phyloP scores from a whole-genome alignment of 2,888 invertebrate genomes.

The Sarcophaga rosellei region DNA sequence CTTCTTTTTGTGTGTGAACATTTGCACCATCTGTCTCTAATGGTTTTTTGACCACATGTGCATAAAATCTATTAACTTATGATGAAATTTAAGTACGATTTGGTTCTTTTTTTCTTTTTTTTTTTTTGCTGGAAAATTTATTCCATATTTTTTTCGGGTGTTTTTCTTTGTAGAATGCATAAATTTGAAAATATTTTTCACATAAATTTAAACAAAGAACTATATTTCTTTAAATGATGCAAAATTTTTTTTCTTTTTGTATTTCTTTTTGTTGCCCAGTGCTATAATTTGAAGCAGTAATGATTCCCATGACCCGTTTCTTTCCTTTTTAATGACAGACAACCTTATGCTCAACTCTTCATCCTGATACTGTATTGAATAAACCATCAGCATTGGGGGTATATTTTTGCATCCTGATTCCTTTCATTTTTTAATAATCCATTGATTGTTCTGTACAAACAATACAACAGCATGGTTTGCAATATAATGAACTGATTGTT shows the following conservation, averaged over 20 bases:
- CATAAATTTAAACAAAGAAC: no score
- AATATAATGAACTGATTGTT: slow-evolving; percentile 52
- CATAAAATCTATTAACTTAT: slow-evolving; percentile 68
- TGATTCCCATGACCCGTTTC: slow-evolving; percentile 28
- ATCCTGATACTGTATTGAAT: slow-evolving; percentile 13
- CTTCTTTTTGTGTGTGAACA: slow-evolving; percentile 56
- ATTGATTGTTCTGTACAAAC: slow-evolving; percentile 43
- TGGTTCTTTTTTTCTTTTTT: slow-evolving; percentile 27
- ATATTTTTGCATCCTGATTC: slow-evolving; percentile 17
- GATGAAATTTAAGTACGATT: slow-evolving; percentile 66
- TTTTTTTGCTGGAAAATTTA: background rate
- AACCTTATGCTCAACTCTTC: slow-evolving; percentile 11
- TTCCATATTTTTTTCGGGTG: background rate
- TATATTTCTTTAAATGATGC: no score
- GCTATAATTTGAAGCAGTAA: background rate
- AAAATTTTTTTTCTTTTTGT: background rate
- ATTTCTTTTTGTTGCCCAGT: background rate
- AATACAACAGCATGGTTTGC: slow-evolving; percentile 16
- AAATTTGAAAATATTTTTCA: no score
- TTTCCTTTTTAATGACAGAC: background rate
- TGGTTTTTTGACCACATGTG: slow-evolving; percentile 68
- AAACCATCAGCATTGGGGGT: slow-evolving; percentile 11
- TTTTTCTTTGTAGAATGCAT: background rate
- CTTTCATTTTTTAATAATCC: slow-evolving; percentile 31
- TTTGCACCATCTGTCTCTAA: slow-evolving; percentile 67